Evolutionary conservation across 2,888 invertebrate species (phyloP).

Genomic region (Caenorhabditis wallacei): DNA sequence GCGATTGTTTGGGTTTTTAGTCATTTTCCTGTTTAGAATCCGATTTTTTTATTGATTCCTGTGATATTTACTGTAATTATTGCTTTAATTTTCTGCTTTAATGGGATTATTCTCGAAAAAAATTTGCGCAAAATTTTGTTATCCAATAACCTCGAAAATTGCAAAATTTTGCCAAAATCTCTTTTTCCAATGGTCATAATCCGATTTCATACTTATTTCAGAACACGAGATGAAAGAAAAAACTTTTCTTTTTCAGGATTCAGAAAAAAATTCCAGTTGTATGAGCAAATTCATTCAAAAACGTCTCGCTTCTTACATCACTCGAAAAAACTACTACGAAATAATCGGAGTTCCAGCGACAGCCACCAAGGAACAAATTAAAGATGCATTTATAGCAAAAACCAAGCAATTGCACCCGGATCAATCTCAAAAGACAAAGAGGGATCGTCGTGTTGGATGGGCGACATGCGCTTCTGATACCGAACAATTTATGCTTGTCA

Average conservation of each 20-base stretch:
- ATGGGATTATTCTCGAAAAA: no score
- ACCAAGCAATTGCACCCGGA: slow-evolving; percentile 67
- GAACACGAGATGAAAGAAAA: no score
- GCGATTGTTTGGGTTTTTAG: slow-evolving; percentile 34
- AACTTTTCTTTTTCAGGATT: no score
- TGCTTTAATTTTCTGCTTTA: neutral
- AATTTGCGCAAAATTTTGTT: no score
- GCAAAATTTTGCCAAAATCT: no score
- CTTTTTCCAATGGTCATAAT: no score
- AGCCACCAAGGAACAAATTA: slow-evolving; percentile 48
- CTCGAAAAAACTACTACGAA: slow-evolving; percentile 63
- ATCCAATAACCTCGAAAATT: no score
- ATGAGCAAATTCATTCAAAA: slow-evolving; percentile 26
- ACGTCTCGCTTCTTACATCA: slow-evolving; percentile 57
- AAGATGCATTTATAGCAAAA: slow-evolving; percentile 59
- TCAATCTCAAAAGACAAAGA: slow-evolving; percentile 22
- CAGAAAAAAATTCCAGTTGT: neutral
- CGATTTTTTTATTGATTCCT: neutral
- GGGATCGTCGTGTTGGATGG: slow-evolving; percentile 62
- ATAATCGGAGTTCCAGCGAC: slow-evolving; percentile 55
- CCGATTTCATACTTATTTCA: no score
- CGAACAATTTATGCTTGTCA: slow-evolving; percentile 66
- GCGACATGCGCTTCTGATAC: slow-evolving; percentile 48
- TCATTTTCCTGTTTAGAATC: slow-evolving; percentile 22
- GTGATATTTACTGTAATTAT: neutral